These are phyloP conservation scores for Gavia stellata DNA, from an alignment of 2,113 vertebrate species.

Conservation along the genomic window DNA sequence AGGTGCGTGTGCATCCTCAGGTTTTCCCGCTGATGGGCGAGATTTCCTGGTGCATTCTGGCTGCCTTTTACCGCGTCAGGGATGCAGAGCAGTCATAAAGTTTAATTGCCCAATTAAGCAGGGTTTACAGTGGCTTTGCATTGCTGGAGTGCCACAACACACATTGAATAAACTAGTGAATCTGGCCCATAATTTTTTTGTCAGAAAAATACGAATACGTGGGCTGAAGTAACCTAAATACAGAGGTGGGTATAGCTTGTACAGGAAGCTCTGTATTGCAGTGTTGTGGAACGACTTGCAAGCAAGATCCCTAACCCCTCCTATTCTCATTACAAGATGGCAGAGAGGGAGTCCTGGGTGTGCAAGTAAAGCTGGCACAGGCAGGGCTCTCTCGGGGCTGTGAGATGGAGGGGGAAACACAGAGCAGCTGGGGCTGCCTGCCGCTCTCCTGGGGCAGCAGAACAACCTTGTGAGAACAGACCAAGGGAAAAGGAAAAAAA, in stretches of 20 bases:
- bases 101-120: constrained; percentile 14
- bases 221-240: neutral
- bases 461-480: neutral
- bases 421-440: neutral
- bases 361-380: neutral
- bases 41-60: neutral
- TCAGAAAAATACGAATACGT: neutral
- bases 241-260: neutral
- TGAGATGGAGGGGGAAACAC: neutral
- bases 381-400: neutral
- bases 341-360: neutral
- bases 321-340: neutral
- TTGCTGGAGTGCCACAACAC: neutral
- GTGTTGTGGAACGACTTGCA: neutral
- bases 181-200: neutral
- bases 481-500: neutral
- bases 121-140: neutral
- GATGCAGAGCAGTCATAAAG: neutral
- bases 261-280: neutral
- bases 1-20: neutral
- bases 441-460: neutral
- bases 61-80: neutral
- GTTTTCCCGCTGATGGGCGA: neutral
- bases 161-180: neutral
- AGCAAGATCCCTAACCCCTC: neutral